These are phyloP conservation scores for Alca torda DNA, from an alignment of 2,797 vertebrate species.

Conservation along the genomic window DNA sequence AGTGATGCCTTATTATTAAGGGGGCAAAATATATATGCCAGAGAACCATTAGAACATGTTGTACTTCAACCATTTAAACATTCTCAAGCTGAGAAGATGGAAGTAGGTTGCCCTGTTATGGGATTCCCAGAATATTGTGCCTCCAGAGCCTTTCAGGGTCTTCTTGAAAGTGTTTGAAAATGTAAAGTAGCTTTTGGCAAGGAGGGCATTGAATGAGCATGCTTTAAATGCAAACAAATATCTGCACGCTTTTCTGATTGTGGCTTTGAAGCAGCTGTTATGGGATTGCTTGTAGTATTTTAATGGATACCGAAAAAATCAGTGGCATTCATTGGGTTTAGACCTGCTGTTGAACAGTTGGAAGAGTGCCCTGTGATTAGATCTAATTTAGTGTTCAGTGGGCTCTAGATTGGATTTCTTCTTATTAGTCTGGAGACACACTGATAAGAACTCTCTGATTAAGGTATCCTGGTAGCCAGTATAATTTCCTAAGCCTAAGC, in stretches of 20 bases:
- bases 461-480: conserved; percentile 56
- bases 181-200: neutral
- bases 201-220: neutral
- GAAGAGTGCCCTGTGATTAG: conserved; percentile 63
- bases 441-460: conserved; percentile 68
- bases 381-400: conserved; percentile 67
- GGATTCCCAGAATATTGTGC: neutral
- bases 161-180: neutral
- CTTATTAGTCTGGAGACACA: conserved; percentile 71
- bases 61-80: neutral
- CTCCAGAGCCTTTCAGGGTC: neutral
- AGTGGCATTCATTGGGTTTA: conserved; percentile 23
- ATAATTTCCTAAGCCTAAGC: conserved; percentile 62
- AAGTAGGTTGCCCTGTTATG: neutral
- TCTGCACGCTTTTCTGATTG: neutral
- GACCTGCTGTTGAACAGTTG: conserved; percentile 56
- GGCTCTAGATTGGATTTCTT: conserved; percentile 73
- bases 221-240: neutral
- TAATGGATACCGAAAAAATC: neutral
- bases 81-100: neutral
- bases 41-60: neutral
- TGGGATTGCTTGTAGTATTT: conserved; percentile 15
- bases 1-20: neutral
- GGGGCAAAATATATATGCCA: neutral
- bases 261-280: conserved; percentile 25